phyloP scores from a whole-genome alignment of 2,797 vertebrate species.

The Tangara arthus region DNA sequence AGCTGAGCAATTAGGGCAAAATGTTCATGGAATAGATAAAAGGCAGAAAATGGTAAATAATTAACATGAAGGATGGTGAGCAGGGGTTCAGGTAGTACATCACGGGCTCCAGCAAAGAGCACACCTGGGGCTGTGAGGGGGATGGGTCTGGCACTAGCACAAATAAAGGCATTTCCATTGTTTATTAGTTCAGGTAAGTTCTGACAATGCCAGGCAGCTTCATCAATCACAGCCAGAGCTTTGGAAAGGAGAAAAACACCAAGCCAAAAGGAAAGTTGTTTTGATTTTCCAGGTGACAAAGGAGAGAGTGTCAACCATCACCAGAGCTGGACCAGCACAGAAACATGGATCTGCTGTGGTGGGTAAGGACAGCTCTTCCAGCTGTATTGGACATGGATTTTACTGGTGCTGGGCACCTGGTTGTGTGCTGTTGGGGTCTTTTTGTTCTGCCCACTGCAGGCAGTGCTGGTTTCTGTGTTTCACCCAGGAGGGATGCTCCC shows the following conservation, averaged over 20 bases:
- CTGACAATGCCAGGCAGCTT: not conserved
- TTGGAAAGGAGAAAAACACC: not conserved
- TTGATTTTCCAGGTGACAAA: not conserved
- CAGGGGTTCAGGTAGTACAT: not conserved
- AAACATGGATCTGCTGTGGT: not conserved
- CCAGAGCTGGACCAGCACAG: not conserved
- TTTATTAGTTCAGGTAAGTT: constrained; percentile 20
- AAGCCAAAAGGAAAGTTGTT: not conserved
- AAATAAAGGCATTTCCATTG: constrained; percentile 3
- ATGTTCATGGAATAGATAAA: not conserved
- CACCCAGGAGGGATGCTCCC: not conserved
- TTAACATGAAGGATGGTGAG: not conserved
- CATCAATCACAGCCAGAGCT: not conserved
- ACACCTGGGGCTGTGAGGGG: not conserved
- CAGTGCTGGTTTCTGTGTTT: not conserved
- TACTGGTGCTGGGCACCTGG: rapidly evolving
- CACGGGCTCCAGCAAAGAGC: not conserved
- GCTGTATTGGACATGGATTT: rapidly evolving
- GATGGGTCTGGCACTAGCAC: not conserved
- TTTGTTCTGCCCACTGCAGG: not conserved
- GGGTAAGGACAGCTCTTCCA: not conserved
- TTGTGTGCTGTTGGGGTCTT: not conserved
- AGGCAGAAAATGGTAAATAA: constrained; percentile 24
- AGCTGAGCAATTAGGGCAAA: constrained; percentile 31
- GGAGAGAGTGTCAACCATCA: not conserved